These are phyloP conservation scores for Callospermophilus lateralis DNA, from an alignment of 2,113 vertebrate species.

Conservation along the genomic window DNA sequence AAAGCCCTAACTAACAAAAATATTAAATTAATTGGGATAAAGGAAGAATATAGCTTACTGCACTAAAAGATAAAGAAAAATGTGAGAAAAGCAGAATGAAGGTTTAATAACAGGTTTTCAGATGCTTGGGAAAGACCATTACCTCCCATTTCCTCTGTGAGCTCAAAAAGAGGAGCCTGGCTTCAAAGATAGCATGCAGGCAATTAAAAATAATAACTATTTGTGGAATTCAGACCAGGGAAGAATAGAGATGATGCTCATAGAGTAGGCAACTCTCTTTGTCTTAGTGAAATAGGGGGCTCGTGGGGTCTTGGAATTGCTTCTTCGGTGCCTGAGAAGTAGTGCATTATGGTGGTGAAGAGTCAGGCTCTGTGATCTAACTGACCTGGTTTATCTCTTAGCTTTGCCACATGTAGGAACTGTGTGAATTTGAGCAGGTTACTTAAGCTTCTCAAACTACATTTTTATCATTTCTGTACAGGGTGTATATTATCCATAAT, in stretches of 20 bases:
- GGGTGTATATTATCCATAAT: not conserved
- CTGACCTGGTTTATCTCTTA: not conserved
- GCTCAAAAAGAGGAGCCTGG: not conserved
- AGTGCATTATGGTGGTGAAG: not conserved
- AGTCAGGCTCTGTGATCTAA: not conserved
- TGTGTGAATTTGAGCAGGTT: not conserved
- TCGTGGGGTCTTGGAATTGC: not conserved
- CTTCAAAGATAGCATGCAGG: not conserved
- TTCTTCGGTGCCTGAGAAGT: not conserved
- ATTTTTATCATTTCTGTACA: not conserved
- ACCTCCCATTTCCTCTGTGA: not conserved
- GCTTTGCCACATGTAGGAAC: not conserved
- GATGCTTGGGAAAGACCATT: not conserved
- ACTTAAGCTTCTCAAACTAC: not conserved
- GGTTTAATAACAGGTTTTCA: conserved; percentile 28
- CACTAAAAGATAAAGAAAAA: not conserved
- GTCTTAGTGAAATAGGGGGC: not conserved
- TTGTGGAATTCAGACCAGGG: not conserved
- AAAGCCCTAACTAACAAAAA: not conserved
- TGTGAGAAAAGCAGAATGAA: not conserved
- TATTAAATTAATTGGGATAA: not conserved
- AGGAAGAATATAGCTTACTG: not conserved
- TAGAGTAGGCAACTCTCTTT: not conserved
- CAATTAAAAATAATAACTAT: conserved; percentile 20
- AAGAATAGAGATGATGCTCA: not conserved